Evolutionary conservation across 2,888 invertebrate genomes (phyloP), one percentile per base, ranked within the genome.

Genomic region (Pomacea canaliculata): DNA sequence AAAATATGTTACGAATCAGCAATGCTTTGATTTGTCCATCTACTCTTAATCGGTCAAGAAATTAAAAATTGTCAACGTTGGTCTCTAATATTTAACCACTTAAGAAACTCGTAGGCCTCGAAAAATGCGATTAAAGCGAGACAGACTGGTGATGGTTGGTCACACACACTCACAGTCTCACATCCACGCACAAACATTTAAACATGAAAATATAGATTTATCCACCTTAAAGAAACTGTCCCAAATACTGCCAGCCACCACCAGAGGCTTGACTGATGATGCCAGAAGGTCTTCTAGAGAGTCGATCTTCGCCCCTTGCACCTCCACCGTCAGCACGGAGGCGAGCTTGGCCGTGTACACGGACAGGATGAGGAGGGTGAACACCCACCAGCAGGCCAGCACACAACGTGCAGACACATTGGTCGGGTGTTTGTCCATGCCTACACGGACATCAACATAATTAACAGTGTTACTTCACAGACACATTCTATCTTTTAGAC

Each of bases 261-360:
- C 79, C 19, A 83, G 71, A 1, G 84, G 84, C 23, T 76, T 75
- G 27, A 84, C 78, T 13, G 74, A 70, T n/a, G 76, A 72, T 62
- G 79, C 77, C 13, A 81, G 79, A 51, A 85, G 78, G 62, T 85
- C 80, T 12, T 73, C 74, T 19, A 85, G 68, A 60, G 77, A 81
- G 67, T 82, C 79, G 46, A 85, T 82, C 65, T 79, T 80, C 63
- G 74, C 78, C 59, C 77, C 80, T 9, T 78, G 70, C n/a, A 82
- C 73, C 7, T 81, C 79, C 18, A 84, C 81, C 5, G 84, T 84
- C 27, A 85, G 83, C n/a, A 80, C 80, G 51, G 84, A 84, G 23
- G 82, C 80, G 72, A 83, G 78, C 67, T 83, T 82, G 62, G 84
- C 84, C 7, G 84, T 84, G 78, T 83, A 85, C 51, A 79, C 79